Percentiles rank a stretch among this genome's conserved stretches.
Evolutionary conservation across 1,140 invertebrate species (phyloP).

Genomic region (Pissodes strobi): DNA sequence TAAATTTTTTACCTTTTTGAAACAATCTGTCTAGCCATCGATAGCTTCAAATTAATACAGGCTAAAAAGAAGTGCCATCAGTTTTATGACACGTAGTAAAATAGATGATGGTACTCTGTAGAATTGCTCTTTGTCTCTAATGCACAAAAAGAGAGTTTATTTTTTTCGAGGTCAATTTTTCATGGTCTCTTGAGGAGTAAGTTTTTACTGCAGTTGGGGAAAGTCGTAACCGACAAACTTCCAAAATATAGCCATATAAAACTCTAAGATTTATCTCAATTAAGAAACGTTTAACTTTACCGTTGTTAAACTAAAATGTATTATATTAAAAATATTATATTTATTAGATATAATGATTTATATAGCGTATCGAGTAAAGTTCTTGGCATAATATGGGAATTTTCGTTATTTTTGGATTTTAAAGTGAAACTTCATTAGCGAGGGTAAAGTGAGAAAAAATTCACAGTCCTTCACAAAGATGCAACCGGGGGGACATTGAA

Average conservation of each 20-base stretch:
- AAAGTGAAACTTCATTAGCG: too few species aligned
- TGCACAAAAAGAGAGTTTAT: conserved; percentile 30
- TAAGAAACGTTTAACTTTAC: too few species aligned
- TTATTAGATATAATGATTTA: too few species aligned
- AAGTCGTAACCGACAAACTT: conserved; percentile 6
- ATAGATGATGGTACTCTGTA: conserved; percentile 21
- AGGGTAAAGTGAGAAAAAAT: too few species aligned
- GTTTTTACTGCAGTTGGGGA: conserved; percentile 27
- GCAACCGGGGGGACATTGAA: too few species aligned
- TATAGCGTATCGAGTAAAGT: too few species aligned
- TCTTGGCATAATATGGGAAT: too few species aligned
- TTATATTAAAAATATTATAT: too few species aligned
- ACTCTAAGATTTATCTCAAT: conserved; percentile 4
- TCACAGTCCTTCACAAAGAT: too few species aligned
- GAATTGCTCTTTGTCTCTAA: conserved; percentile 28
- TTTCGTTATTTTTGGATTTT: too few species aligned
- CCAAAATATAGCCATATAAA: not conserved
- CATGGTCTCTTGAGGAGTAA: conserved; percentile 10
- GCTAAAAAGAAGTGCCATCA: not conserved
- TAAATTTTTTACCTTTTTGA: too few species aligned
- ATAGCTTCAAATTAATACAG: not conserved
- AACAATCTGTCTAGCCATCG: not conserved
- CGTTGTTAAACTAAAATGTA: too few species aligned
- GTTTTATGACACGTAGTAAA: conserved; percentile 27
- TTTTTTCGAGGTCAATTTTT: conserved; percentile 21